Percentiles rank a stretch among this genome's conserved stretches.
These are phyloP conservation scores for Ictalurus punctatus DNA, from an alignment of 2,113 vertebrate species.

Conservation along the genomic window DNA sequence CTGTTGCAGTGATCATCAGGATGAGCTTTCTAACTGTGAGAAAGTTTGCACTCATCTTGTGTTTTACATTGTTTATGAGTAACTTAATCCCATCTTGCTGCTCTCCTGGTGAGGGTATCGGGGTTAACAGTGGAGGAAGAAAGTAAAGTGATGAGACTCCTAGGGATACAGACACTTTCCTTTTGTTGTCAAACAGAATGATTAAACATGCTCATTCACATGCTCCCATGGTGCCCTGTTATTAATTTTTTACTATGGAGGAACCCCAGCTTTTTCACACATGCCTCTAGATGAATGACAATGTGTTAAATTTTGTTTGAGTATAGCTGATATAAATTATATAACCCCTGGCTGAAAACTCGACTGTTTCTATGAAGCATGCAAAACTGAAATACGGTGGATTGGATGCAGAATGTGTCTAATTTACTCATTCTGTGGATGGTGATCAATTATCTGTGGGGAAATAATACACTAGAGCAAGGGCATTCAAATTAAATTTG, in stretches of 20 bases:
- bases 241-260: conserved; percentile 76
- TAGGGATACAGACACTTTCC: conserved; percentile 69
- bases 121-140: conserved; percentile 35
- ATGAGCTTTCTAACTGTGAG: conserved; percentile 9
- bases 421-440: not conserved
- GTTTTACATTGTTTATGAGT: conserved; percentile 31
- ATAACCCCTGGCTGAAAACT: conserved; percentile 69
- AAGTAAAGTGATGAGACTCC: conserved; percentile 56
- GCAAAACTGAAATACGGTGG: conserved; percentile 52
- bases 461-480: not conserved
- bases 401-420: conserved; percentile 45
- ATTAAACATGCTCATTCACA: conserved; percentile 77
- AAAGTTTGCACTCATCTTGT: conserved; percentile 22
- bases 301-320: conserved; percentile 79
- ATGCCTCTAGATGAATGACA: conserved; percentile 72
- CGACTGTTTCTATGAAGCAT: conserved; percentile 39
- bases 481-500: not conserved
- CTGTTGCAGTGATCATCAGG: not conserved
- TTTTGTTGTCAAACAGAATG: conserved; percentile 81
- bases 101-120: conserved; percentile 39
- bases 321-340: conserved; percentile 79
- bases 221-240: conserved; percentile 70
- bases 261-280: conserved; percentile 59
- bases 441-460: not conserved
- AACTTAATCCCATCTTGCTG: conserved; percentile 37